Base-by-base conservation (phyloP, 2,113 vertebrate species). In the Heterocephalus glaber region DNA sequence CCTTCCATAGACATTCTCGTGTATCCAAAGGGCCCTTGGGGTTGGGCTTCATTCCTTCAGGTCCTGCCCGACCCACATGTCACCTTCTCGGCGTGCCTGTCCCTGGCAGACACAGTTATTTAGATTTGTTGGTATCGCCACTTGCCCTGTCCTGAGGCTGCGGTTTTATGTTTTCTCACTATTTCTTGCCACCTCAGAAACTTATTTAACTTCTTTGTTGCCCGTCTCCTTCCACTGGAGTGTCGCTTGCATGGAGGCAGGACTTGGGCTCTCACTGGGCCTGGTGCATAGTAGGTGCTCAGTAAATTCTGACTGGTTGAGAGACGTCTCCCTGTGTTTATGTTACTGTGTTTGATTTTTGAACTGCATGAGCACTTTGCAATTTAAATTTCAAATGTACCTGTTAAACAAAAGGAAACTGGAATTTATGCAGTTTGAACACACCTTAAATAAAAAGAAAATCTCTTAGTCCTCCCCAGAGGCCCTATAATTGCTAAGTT, bases 21-120 rank as follows among this genome's bases (percentile, higher is more conserved):
- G 16, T 77, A 26, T 68, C 88, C 0, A 0, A 2, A 20, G 65
- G 79, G 56, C n/a, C 17, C 24, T 0, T 0, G 8, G 41, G 35
- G 14, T 58, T 28, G 26, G 9, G 9, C 68, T 68, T 89, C 10
- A 17, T 89, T 61, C 35, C 52, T 74, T 66, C 8, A 54, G 80
- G 17, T n/a, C 72, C 58, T 24, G n/a, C n/a, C n/a, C n/a, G 28
- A 24, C 9, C 47, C 26, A 44, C 41, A 3, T 10, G 76, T n/a
- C 76, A 20, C 52, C 60, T 70, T 86, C 82, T 77, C 28, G 2
- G 74, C 28, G 87, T 5, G 14, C 38, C 87, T 30, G 44, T 66
- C 81, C 26, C 41, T 65, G 68, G 26, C n/a, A 20, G 24, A 65
- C 2, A 61, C 38, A 0, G 8, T 0, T 68, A 35, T 44, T 82